Conservation (phyloP, 2,113 vertebrate genomes). For the Piliocolobus tephrosceles region DNA sequence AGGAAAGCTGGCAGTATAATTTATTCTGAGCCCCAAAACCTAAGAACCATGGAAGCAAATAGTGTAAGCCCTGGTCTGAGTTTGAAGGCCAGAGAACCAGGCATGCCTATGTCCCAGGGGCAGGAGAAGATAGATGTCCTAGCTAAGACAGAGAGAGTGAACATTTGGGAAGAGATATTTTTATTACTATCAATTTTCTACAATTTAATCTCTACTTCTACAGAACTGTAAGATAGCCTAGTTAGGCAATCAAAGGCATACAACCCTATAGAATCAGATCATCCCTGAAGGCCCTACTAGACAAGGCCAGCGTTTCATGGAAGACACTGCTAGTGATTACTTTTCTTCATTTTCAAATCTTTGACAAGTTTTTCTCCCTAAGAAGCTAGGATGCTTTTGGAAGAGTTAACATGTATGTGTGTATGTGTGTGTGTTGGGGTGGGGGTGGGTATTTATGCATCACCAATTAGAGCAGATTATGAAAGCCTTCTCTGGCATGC, state of each 20-base stretch:
- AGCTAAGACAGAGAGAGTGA: not conserved
- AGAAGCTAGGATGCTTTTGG: not conserved
- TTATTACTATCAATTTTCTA: not conserved
- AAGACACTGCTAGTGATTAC: not conserved
- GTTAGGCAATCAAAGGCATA: not conserved
- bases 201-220: not conserved
- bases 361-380: not conserved
- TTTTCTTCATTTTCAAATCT: not conserved
- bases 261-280: not conserved
- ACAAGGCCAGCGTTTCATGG: not conserved
- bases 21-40: not conserved
- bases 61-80: not conserved
- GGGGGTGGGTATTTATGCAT: not conserved
- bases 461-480: not conserved
- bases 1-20: not conserved
- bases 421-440: not conserved
- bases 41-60: not conserved
- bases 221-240: not conserved
- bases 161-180: not conserved
- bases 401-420: not conserved
- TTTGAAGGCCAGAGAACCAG: not conserved
- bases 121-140: not conserved
- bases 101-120: not conserved
- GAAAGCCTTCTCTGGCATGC: not conserved
- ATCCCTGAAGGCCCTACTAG: not conserved